Percentiles rank a stretch among this genome's conserved stretches.
Evolutionary conservation across 2,888 invertebrate genomes (phyloP).

Genomic region (Nasonia oneida): DNA sequence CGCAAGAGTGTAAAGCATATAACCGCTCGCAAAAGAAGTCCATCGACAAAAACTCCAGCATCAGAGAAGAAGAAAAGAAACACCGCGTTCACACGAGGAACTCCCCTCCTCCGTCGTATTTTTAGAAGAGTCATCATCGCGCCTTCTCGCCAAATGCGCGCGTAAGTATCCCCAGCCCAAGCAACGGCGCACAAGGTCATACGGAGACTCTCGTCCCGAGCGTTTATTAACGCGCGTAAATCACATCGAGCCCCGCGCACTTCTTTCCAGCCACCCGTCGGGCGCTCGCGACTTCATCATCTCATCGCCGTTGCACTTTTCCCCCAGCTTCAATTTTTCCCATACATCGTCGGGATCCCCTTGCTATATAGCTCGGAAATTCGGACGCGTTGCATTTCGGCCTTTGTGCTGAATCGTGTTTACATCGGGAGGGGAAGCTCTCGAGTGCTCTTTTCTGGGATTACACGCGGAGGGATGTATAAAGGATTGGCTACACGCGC

Average conservation of each 20-base stretch:
- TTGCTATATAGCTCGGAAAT: neutral
- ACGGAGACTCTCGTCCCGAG: conserved; percentile 46
- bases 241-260: conserved; percentile 63
- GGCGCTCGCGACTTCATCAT: neutral
- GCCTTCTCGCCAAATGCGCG: conserved; percentile 7
- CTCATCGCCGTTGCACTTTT: conserved; percentile 14
- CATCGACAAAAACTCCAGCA: neutral
- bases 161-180: conserved; percentile 29
- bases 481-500: conserved; percentile 16
- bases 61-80: neutral
- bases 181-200: conserved; percentile 57
- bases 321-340: neutral
- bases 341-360: neutral
- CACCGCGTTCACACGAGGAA: conserved; percentile 34
- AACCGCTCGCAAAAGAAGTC: neutral
- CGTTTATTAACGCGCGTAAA: conserved; percentile 74
- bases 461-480: conserved; percentile 1
- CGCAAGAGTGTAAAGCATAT: too few relatives aligned
- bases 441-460: conserved; percentile 42
- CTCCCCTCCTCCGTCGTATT: conserved; percentile 8
- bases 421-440: neutral
- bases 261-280: conserved; percentile 36
- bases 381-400: neutral
- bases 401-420: neutral
- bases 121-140: conserved; percentile 33